These are phyloP conservation scores for Phrynocephalus guinanensis DNA, from an alignment of 2,797 vertebrate species.

Conservation along the genomic window DNA sequence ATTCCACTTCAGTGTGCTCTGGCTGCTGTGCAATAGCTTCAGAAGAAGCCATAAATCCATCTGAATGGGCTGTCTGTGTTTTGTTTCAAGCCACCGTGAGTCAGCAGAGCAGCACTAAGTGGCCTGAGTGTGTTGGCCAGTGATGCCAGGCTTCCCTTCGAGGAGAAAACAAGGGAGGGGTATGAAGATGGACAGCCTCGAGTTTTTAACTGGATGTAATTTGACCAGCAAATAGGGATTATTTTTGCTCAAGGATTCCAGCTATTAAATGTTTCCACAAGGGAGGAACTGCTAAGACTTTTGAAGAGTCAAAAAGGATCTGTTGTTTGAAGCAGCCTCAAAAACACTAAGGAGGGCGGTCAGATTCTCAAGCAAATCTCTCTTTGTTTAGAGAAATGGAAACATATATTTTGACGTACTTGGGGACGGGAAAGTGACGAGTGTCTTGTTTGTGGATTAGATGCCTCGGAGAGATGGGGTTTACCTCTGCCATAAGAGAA, in stretches of 20 bases:
- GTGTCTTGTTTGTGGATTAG: too few species aligned
- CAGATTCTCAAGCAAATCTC: background rate
- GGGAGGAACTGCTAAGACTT: background rate
- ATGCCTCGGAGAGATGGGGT: too few species aligned
- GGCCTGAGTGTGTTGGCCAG: background rate
- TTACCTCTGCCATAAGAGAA: too few species aligned
- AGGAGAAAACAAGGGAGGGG: background rate
- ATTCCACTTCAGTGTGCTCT: background rate
- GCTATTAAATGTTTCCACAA: background rate
- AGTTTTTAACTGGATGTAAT: background rate
- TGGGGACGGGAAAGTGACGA: too few species aligned
- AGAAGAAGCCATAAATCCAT: slow-evolving; percentile 9
- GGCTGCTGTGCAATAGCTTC: background rate
- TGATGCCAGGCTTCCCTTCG: background rate
- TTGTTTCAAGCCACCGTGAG: background rate
- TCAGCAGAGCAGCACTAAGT: slow-evolving; percentile 21
- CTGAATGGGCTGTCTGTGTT: background rate
- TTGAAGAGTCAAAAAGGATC: background rate
- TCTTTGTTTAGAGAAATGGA: background rate
- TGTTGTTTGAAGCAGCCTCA: background rate
- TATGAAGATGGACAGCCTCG: background rate
- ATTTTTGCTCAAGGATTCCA: background rate
- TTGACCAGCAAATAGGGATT: background rate
- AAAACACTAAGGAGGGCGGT: background rate
- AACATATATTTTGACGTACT: too few species aligned